phyloP scores from a whole-genome alignment of 2,113 vertebrate genomes.

The Pollachius pollachius region DNA sequence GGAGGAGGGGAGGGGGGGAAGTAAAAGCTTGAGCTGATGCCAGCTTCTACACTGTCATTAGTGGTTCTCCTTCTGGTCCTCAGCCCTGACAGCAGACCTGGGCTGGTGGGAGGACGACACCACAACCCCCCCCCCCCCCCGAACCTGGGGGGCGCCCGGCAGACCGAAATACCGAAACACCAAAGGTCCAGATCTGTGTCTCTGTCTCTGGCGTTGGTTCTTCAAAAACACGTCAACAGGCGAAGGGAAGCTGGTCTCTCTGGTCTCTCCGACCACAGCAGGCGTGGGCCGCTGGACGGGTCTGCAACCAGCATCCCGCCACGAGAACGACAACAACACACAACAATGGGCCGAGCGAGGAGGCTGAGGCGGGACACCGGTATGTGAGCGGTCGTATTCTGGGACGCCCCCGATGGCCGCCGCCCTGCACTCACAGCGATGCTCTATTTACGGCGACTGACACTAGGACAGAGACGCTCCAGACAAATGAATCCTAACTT shows the following conservation, averaged over 20 bases:
- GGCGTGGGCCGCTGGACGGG: slow-evolving; percentile 52
- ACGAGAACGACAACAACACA: slow-evolving; percentile 26
- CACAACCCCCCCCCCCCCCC: background rate
- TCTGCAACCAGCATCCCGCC: slow-evolving; percentile 34
- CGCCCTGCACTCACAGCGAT: too few relatives aligned
- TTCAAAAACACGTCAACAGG: slow-evolving; percentile 30
- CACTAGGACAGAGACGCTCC: too few relatives aligned
- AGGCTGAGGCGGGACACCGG: background rate
- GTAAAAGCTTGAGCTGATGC: slow-evolving; percentile 43
- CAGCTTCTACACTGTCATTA: slow-evolving; percentile 57
- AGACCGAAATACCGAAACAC: background rate
- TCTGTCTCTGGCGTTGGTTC: background rate
- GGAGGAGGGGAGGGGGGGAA: slow-evolving; percentile 24
- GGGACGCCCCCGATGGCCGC: too few relatives aligned
- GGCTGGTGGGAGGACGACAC: slow-evolving; percentile 33
- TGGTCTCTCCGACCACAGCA: slow-evolving; percentile 45
- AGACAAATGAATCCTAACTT: too few relatives aligned
- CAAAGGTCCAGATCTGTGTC: background rate
- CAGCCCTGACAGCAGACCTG: slow-evolving; percentile 38
- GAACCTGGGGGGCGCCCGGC: background rate
- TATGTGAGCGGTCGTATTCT: too few relatives aligned
- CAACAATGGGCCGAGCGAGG: slow-evolving; percentile 5
- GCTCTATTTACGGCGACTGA: too few relatives aligned
- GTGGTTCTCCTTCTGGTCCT: slow-evolving; percentile 42
- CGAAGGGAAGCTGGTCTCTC: slow-evolving; percentile 6